Evolutionary conservation across 2,888 invertebrate species (phyloP), one percentile per base, ranked within the genome.

Genomic region (Himalopsyche japonica): DNA sequence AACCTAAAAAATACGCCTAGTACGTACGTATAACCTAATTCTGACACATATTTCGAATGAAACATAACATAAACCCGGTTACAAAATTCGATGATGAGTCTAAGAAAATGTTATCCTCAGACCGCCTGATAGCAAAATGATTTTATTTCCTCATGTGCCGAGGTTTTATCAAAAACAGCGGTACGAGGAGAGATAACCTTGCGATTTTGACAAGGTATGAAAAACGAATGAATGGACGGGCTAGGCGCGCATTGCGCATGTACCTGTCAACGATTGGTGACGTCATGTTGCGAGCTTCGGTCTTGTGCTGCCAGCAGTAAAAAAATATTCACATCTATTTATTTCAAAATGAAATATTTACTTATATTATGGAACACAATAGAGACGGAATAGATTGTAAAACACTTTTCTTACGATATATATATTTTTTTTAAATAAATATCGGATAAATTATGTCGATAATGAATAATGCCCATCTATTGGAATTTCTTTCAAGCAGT

Each of bases 251-350:
- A 57, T 18, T 82, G 83, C 83, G 85, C 83, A 82, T 80, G 82
- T 70, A 84, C 70, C 85, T 85, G 85, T 85, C 85, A 85, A 85
- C 85, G 85, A 85, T 85, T 85, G 83, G 49, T 85, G 85, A 85
- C 85, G 85, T 85, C 85, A 85, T 76, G 57, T 4, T 10, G n/a
- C 12, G 12, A 76, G 76, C n/a, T 34, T 27, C 76, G 34, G 10
- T 10, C 10, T 7, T n/a, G 57, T 57, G 24, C 15, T 57, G 20
- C 57, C 57, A 57, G 0, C 57, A 24, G 24, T 57, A 27, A 76
- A 76, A 76, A 32, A n/a, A n/a, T n/a, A n/a, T n/a, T n/a, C n/a
- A n/a, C n/a, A n/a, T n/a, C n/a, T n/a, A n/a, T n/a, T n/a, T n/a
- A n/a, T n/a, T n/a, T n/a, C 8, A 43, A 10, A 43, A 8, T 43